Evolutionary conservation across 2,888 invertebrate genomes (phyloP), one percentile per base, ranked within the genome.

Genomic region (Copidosoma aretas): DNA sequence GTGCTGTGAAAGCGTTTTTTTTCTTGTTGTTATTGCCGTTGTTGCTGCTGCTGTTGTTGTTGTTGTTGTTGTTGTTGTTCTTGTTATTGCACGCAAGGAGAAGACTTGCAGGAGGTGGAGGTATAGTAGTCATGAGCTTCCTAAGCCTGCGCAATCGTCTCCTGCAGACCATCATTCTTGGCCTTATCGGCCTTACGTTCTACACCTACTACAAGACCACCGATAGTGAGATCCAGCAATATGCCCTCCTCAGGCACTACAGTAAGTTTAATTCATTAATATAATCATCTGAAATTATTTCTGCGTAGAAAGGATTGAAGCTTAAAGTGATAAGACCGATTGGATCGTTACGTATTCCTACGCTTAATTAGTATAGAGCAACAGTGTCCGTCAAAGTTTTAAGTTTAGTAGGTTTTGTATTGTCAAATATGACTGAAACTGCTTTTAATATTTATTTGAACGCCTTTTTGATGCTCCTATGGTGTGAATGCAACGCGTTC

Each of bases 121-220:
- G 32, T 8, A 19, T 19, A 19, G 60, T 24, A 56, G 60, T 52
- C 67, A 71, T 71, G 68, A 60, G 74, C 58, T 76, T 79, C 71
- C 70, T 80, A 63, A 78, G 80, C 75, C 75, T 80, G 64, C 80
- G 82, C 63, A 82, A 78, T 74, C 79, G 81, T 68, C 70, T 77
- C 70, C 74, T 80, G 56, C 80, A 80, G 73, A 78, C 73, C 64
- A 78, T 82, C 61, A 77, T 83, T 70, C 72, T 83, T 54, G 81
- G 77, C 71, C 75, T 83, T 52, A 71, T 82, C 46, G 75, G 77
- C 24, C 75, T 83, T 41, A 81, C 82, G 24, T 77, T 82, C 59
- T 82, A 81, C 64, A 79, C 81, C 3, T 83, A 81, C 68, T 82
- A 82, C 69, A 79, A 81, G 46, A 81, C 80, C 15, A 77, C 80